Base-by-base conservation (phyloP, 2,113 vertebrate genomes). In the Astatoreochromis straeleni region DNA sequence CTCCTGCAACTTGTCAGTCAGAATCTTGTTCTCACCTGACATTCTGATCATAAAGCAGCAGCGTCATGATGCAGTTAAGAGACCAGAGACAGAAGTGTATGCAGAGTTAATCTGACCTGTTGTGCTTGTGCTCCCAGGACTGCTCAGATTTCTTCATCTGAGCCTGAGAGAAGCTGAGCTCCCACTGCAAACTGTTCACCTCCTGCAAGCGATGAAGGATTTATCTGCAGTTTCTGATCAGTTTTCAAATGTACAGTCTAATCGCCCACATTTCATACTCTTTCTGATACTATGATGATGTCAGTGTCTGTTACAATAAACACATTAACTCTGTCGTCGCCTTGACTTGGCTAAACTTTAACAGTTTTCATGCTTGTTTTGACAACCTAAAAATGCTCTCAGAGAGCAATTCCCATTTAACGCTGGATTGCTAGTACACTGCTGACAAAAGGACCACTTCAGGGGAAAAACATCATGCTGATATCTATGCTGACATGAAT, bases 111-210 rank as follows among this genome's bases (percentile, higher is more conserved):
- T 84, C 82, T 17, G 38, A 97, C 98, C 97, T 97, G 89, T 97
- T 96, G 91, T 96, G 97, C 87, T 97, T 98, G 91, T 97, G 96
- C 70, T 93, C 96, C 97, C 97, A 98, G 0, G 96, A 94, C 86
- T 98, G 97, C 75, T 98, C 97, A 82, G 95, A 86, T 88, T 96
- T 98, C 96, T 97, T 98, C 95, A 97, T 96, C 94, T 97, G 97
- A 85, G 96, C 96, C 89, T 98, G 97, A 92, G 96, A 97, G 96
- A 98, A 97, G 89, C 97, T 97, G 53, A 98, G 97, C 95, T 99
- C 98, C 98, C 98, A 99, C 38, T 98, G 98, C 89, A 99, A 89
- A 51, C 96, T 94, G 94, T 97, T 99, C 86, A 99, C 97, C 94
- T 99, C 98, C 98, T 99, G 92, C 9, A 57, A 2, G 45, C 35